Evolutionary conservation across 2,797 vertebrate genomes (phyloP).

Genomic region (Mico argentatus): DNA sequence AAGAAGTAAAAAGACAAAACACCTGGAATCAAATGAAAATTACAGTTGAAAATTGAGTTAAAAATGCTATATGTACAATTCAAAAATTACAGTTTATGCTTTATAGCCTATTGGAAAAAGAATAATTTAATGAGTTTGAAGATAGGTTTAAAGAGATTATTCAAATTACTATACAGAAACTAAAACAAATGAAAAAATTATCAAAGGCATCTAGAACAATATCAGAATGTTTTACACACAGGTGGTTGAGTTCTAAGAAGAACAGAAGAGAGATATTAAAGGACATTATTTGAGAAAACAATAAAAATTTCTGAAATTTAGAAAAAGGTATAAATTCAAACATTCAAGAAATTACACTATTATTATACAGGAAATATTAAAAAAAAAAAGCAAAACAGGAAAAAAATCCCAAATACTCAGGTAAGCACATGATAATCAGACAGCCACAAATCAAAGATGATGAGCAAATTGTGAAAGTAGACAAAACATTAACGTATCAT

Average conservation of each 20-base stretch:
- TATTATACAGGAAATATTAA: neutral
- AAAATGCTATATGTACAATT: neutral
- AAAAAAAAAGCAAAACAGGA: neutral
- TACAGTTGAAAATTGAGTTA: neutral
- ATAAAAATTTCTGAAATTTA: neutral
- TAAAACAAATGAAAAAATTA: neutral
- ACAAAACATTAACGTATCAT: neutral
- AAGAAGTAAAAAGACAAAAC: neutral
- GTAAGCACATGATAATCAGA: neutral
- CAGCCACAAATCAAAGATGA: neutral
- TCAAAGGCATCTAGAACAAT: neutral
- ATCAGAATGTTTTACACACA: neutral
- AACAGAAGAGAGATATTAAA: neutral
- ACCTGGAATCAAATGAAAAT: neutral
- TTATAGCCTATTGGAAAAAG: neutral
- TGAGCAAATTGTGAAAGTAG: neutral
- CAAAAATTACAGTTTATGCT: neutral
- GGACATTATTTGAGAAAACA: neutral
- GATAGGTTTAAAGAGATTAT: neutral
- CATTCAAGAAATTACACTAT: neutral
- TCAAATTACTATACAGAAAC: neutral
- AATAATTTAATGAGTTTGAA: neutral
- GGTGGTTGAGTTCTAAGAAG: neutral
- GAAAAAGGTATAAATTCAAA: neutral
- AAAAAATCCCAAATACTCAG: neutral